phyloP scores from a whole-genome alignment of 2,888 invertebrate genomes.

The Ischnus inquisitorius region DNA sequence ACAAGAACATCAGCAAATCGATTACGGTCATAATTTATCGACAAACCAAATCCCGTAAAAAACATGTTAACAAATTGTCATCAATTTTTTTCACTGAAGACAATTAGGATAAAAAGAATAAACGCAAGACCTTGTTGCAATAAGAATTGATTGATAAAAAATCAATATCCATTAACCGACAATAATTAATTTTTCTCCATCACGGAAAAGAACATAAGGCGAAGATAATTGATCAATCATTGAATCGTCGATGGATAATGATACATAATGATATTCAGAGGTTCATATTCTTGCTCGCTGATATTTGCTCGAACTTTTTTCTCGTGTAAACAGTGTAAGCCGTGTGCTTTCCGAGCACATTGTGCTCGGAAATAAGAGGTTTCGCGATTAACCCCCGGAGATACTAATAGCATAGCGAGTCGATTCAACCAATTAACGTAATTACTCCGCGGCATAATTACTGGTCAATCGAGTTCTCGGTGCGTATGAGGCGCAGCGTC shows the following conservation, averaged over 20 bases:
- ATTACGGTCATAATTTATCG: no score
- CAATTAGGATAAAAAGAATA: no score
- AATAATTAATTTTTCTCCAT: background rate
- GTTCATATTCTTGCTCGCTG: background rate
- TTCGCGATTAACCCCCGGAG: background rate
- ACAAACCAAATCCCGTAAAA: no score
- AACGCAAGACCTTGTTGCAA: no score
- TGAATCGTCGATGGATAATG: background rate
- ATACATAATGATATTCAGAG: constrained; percentile 15
- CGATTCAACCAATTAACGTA: constrained; percentile 63
- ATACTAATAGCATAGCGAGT: constrained; percentile 33
- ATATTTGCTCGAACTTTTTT: background rate
- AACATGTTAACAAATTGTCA: no score
- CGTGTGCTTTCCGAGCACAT: no score
- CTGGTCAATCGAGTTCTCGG: constrained; percentile 63
- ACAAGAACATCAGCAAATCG: background rate
- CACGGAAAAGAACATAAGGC: background rate
- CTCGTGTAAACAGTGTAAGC: background rate
- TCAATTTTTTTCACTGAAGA: no score
- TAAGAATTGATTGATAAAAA: background rate
- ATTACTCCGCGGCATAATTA: constrained; percentile 68
- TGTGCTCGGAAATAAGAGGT: constrained; percentile 25
- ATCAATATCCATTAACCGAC: background rate
- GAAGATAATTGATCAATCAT: background rate
- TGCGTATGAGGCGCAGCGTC: background rate